These are phyloP conservation scores for Rhabdophis nuchalis DNA, from an alignment of 2,797 vertebrate species.

Conservation along the genomic window DNA sequence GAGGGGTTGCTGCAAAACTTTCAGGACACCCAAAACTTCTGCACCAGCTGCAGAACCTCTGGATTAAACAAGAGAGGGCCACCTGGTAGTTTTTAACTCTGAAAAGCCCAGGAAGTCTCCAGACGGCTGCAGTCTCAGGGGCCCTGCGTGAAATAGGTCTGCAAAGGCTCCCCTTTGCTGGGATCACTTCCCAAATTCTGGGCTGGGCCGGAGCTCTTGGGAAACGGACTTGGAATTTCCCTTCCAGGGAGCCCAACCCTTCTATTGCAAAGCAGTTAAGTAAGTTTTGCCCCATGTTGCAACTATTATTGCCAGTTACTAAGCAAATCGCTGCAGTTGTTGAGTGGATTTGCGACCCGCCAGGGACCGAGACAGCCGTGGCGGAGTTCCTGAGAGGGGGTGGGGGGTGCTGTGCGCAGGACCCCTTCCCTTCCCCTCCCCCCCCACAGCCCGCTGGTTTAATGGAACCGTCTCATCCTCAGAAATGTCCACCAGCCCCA, in stretches of 20 bases:
- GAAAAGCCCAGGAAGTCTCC: neutral
- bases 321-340: no score
- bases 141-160: neutral
- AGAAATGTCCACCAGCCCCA: neutral
- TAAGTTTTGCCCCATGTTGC: no score
- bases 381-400: neutral
- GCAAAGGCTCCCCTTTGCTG: neutral
- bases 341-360: no score
- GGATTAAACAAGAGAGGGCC: neutral
- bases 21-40: neutral
- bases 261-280: no score
- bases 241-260: neutral
- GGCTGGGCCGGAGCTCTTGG: neutral
- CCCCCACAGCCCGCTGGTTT: neutral
- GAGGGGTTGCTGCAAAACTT: neutral
- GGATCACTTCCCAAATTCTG: neutral
- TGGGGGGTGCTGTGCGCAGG: neutral
- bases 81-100: neutral
- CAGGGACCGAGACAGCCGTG: no score
- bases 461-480: neutral
- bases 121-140: neutral
- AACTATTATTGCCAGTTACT: no score
- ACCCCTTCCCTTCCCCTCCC: no score
- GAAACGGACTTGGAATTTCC: neutral
- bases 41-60: neutral